Evolutionary conservation across 2,888 invertebrate species (phyloP).

Genomic region (Mimas tiliae): DNA sequence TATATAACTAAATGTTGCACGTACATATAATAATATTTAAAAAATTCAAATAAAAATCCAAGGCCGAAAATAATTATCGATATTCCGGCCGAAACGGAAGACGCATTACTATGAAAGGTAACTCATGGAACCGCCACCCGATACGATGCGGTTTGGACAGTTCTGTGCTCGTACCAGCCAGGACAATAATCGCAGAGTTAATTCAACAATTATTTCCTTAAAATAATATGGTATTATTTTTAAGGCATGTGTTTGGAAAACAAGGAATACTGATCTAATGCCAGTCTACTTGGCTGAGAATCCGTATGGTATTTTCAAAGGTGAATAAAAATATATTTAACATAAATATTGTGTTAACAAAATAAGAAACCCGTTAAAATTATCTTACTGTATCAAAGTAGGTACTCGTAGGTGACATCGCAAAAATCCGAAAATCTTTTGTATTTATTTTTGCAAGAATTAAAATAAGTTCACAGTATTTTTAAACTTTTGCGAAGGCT

Average conservation of each 20-base stretch:
- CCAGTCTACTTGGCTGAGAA: too few relatives aligned
- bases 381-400: background rate
- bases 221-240: too few relatives aligned
- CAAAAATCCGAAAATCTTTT: conserved; percentile 3
- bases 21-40: too few relatives aligned
- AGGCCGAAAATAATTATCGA: background rate
- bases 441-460: background rate
- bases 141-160: conserved; percentile 53
- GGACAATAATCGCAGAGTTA: conserved; percentile 37
- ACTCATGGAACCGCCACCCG: conserved; percentile 66
- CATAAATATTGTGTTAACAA: background rate
- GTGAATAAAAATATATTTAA: too few relatives aligned
- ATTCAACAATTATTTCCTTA: conserved; percentile 19
- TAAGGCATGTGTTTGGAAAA: too few relatives aligned
- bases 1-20: too few relatives aligned
- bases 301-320: too few relatives aligned
- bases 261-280: too few relatives aligned
- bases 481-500: background rate
- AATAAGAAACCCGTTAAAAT: background rate
- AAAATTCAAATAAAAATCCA: background rate
- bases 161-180: conserved; percentile 38
- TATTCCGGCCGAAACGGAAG: background rate
- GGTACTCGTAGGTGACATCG: conserved; percentile 14
- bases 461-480: conserved; percentile 5
- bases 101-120: conserved; percentile 39